Base-by-base conservation (phyloP, 2,113 vertebrate species). In the Cebus imitator region DNA sequence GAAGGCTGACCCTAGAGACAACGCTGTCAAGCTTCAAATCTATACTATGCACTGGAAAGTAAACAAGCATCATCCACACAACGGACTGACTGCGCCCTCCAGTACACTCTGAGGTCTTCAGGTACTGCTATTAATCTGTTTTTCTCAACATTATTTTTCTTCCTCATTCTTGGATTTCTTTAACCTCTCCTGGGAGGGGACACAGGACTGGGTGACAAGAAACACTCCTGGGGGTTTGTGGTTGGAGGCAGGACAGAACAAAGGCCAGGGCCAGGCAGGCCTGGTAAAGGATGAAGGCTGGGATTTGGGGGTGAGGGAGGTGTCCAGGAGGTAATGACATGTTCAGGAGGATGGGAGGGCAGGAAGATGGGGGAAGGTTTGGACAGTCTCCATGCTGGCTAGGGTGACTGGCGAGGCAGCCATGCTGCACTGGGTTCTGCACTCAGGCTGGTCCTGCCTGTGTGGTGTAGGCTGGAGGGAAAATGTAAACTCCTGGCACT, bases 31-130 rank as follows among this genome's bases (percentile, higher is more conserved):
- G 5, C 25, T 4, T 55, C 12, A 23, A 12, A 21, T 13, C 50
- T 0, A 13, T 2, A 4, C 61, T 16, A 13, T 8, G 11, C 5
- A 8, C 17, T 3, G 16, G 61, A 45, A 35, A 45, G 8, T 6
- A 61, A 18, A 45, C 8, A 52, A 48, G 75, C 75, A 5, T 78
- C 45, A 32, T 48, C 43, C 43, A n/a, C 66, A n/a, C 32, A 68
- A n/a, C 6, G 35, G 23, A 64, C 61, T 13, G 16, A 35, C 66
- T n/a, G 66, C 64, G 16, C 14, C 25, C 64, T 14, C 37, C 21
- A 43, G 58, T 10, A 61, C 23, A 61, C 23, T 61, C 23, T 27
- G 10, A 61, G 10, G 58, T 61, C 58, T 61, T 61, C 58, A 61
- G 23, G 3, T 18, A 27, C 1, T 4, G 52, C 57, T 11, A 4